phyloP scores from a whole-genome alignment of 2,888 invertebrate species.

The Megaustenia siamemsis region DNA sequence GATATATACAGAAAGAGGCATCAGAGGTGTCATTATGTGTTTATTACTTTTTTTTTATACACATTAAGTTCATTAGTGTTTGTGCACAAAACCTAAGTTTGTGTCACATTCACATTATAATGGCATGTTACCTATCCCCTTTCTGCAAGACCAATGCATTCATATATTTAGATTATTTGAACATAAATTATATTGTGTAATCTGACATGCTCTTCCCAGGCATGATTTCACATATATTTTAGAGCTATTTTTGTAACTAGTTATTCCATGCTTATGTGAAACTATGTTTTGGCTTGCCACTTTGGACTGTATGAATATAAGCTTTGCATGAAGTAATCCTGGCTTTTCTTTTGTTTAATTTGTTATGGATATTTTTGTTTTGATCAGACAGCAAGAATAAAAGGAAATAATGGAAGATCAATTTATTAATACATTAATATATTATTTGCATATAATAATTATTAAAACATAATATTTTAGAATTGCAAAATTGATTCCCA shows the following conservation, averaged over 20 bases:
- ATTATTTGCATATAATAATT: too few species aligned
- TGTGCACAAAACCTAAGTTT: neutral
- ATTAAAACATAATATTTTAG: too few species aligned
- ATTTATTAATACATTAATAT: too few species aligned
- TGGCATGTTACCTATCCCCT: neutral
- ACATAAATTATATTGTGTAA: neutral
- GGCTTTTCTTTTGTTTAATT: neutral
- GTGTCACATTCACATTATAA: neutral
- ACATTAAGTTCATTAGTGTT: neutral
- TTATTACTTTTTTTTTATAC: neutral
- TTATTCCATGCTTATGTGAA: neutral
- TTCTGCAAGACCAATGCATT: constrained; percentile 16
- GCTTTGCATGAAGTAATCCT: neutral
- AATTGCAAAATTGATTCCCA: too few species aligned
- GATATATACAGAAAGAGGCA: neutral
- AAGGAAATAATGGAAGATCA: too few species aligned
- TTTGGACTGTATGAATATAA: neutral
- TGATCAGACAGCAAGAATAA: too few species aligned
- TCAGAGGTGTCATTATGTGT: neutral
- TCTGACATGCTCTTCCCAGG: neutral
- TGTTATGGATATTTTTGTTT: neutral
- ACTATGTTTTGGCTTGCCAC: neutral
- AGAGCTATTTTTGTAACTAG: neutral
- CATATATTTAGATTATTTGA: neutral
- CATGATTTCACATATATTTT: neutral